phyloP scores from a whole-genome alignment of 2,888 invertebrate genomes.

The Caenorhabditis sp. region DNA sequence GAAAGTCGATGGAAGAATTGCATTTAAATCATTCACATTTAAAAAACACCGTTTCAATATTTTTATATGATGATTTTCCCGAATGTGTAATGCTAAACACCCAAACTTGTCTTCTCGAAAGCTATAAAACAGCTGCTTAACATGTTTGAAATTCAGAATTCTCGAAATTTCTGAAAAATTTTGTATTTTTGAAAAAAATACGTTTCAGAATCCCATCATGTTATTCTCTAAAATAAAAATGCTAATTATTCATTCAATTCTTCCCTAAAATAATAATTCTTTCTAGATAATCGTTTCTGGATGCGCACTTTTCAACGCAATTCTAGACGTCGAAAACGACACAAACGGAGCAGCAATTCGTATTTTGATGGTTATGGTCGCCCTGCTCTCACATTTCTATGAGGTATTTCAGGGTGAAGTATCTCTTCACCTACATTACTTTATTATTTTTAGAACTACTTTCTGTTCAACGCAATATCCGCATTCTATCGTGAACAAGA shows the following conservation, averaged over 20 bases:
- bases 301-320: conserved; percentile 41
- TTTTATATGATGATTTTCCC: no score
- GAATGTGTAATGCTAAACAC: conserved; percentile 37
- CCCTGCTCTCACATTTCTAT: conserved; percentile 32
- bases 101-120: conserved; percentile 29
- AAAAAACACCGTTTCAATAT: no score
- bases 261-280: neutral
- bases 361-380: conserved; percentile 32
- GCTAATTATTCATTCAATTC: neutral
- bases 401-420: conserved; percentile 19
- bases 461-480: conserved; percentile 49
- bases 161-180: no score
- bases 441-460: conserved; percentile 38
- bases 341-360: conserved; percentile 23
- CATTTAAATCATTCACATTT: no score
- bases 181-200: conserved; percentile 8
- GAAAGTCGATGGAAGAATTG: no score
- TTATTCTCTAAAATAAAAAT: neutral
- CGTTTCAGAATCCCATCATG: no score
- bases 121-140: no score
- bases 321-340: conserved; percentile 40
- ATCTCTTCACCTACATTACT: no score
- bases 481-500: conserved; percentile 36
- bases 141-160: neutral
- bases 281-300: conserved; percentile 32